Evolutionary conservation across 1,140 invertebrate genomes (phyloP).

Genomic region (Euborellia annulipes): DNA sequence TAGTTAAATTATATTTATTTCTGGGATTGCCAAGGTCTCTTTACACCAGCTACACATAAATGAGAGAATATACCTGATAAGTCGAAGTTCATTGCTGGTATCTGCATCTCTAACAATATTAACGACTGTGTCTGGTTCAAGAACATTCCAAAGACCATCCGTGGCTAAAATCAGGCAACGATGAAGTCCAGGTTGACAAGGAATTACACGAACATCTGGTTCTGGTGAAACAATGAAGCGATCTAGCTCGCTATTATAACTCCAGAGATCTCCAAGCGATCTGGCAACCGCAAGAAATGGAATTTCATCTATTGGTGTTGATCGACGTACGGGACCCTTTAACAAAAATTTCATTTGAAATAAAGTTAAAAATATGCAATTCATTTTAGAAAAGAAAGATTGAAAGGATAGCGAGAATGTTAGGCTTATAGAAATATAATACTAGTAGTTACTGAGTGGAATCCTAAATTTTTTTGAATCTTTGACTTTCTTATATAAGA

Average conservation of each 20-base stretch:
- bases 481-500: too few relatives aligned
- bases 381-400: too few relatives aligned
- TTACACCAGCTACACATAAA: slow-evolving; percentile 20
- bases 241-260: slow-evolving; percentile 76
- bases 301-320: slow-evolving; percentile 82
- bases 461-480: too few relatives aligned
- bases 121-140: slow-evolving; percentile 69
- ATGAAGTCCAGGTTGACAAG: slow-evolving; percentile 60
- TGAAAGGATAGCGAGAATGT: too few relatives aligned
- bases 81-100: slow-evolving; percentile 52
- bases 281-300: slow-evolving; percentile 92
- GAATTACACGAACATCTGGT: slow-evolving; percentile 79
- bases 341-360: too few relatives aligned
- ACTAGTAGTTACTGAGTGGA: too few relatives aligned
- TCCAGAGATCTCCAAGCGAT: slow-evolving; percentile 92
- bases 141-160: slow-evolving; percentile 94
- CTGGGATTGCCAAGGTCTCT: neutral
- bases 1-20: too few relatives aligned
- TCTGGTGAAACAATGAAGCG: slow-evolving; percentile 94
- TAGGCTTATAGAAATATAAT: too few relatives aligned
- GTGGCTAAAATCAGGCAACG: slow-evolving; percentile 89
- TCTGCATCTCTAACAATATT: slow-evolving; percentile 67
- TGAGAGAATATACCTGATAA: slow-evolving; percentile 17
- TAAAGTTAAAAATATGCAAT: too few relatives aligned
- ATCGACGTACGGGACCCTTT: slow-evolving; percentile 66